phyloP scores from a whole-genome alignment of 1,140 invertebrate genomes.

The Drosophila kurseongensis region DNA sequence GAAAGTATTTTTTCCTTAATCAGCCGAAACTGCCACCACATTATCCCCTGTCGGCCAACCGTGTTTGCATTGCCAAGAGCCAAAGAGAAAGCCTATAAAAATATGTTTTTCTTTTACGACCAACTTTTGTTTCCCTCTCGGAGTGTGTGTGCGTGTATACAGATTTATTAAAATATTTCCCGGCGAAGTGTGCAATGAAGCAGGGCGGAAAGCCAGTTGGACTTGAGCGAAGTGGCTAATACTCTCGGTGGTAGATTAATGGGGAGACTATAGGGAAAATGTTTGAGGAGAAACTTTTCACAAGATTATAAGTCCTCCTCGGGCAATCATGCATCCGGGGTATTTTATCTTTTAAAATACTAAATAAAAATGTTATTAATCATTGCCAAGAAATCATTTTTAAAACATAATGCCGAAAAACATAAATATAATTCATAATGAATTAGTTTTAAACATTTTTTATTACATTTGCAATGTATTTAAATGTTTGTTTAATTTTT shows the following conservation, averaged over 20 bases:
- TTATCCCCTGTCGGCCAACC: not conserved
- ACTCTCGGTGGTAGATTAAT: constrained; percentile 14
- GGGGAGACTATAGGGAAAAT: constrained; percentile 2
- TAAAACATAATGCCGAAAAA: too few species aligned
- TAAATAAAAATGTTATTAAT: too few species aligned
- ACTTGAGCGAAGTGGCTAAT: constrained; percentile 31
- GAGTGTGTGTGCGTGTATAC: constrained; percentile 23
- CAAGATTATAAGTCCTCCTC: not conserved
- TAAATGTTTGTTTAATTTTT: too few species aligned
- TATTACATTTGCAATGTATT: too few species aligned
- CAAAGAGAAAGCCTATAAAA: constrained; percentile 45
- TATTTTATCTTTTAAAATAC: not conserved
- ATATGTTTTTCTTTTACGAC: constrained; percentile 63
- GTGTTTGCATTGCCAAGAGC: constrained; percentile 26
- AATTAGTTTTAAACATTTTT: too few species aligned
- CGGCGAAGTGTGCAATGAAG: constrained; percentile 20
- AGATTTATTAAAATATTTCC: constrained; percentile 67
- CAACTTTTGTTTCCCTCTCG: constrained; percentile 24
- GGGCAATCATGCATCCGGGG: too few species aligned
- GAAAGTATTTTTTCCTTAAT: constrained; percentile 50
- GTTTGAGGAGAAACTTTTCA: not conserved
- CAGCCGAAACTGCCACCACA: constrained; percentile 22
- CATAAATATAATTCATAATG: too few species aligned
- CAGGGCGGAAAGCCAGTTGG: constrained; percentile 14
- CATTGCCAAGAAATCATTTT: too few species aligned